phyloP scores from a whole-genome alignment of 1,140 invertebrate species.

The Zaprionus gabonicus region DNA sequence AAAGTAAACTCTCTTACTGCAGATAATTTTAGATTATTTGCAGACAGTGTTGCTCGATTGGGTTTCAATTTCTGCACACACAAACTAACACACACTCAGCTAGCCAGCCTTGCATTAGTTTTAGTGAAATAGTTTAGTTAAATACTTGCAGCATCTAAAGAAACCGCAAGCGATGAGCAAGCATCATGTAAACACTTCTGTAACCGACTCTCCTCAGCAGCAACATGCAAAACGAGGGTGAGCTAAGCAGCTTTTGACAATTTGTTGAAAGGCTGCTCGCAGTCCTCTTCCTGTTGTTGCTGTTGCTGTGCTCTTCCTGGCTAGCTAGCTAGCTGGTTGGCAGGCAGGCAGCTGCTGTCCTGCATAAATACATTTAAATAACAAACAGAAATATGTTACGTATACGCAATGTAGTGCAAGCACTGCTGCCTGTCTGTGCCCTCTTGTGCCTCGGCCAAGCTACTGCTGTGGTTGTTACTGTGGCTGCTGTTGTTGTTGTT shows the following conservation, averaged over 20 bases:
- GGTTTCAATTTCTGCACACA: slow-evolving; percentile 28
- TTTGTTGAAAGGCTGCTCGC: slow-evolving; percentile 61
- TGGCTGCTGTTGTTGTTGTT: background rate
- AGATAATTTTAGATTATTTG: slow-evolving; percentile 5
- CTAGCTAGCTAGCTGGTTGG: slow-evolving; percentile 37
- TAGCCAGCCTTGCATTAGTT: slow-evolving; percentile 2
- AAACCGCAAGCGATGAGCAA: slow-evolving; percentile 18
- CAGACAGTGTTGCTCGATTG: slow-evolving; percentile 18
- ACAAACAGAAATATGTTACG: slow-evolving; percentile 76
- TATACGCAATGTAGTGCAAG: slow-evolving; percentile 64
- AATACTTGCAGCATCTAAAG: slow-evolving; percentile 24
- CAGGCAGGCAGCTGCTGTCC: slow-evolving; percentile 51
- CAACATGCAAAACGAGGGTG: slow-evolving; percentile 29
- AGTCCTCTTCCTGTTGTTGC: background rate
- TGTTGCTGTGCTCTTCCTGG: slow-evolving; percentile 12
- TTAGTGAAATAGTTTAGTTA: slow-evolving; percentile 44
- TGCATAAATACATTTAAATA: slow-evolving; percentile 82
- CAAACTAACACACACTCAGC: background rate
- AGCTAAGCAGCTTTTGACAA: slow-evolving; percentile 77
- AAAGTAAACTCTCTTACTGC: background rate
- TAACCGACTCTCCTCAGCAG: slow-evolving; percentile 20
- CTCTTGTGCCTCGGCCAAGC: background rate
- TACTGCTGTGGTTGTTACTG: slow-evolving; percentile 2
- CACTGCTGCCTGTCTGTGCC: slow-evolving; percentile 12
- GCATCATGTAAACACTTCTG: slow-evolving; percentile 39